Evolutionary conservation across 2,888 invertebrate species (phyloP), one percentile per base, ranked within the genome.

Genomic region (Drosophila recens): DNA sequence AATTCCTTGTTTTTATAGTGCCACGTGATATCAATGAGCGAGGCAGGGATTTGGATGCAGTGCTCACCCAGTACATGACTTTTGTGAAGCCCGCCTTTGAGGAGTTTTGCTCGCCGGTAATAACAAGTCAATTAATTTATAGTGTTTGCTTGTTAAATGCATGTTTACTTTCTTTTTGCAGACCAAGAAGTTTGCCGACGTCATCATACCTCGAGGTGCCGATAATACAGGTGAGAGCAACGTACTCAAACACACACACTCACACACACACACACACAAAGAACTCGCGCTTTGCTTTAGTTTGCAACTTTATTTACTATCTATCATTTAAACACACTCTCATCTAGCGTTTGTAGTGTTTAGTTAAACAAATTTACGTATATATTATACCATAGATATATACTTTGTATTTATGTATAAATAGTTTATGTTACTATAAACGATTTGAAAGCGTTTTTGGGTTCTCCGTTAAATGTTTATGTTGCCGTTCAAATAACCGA

Each of bases 51-150:
- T 93, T 99, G 91, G 98, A 99, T 90, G 97, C 97, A 86, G 98
- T 99, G 10, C 94, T 99, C 34, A 96, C 97, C 90, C 99, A 99
- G 92, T 99, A 99, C 93, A 98, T 98, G 96, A 97, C 97, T 90
- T 98, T 97, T 92, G 99, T 99, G 2, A 99, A 99, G 93, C 99
- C 99, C n/a, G 99, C 99, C 3, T 99, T 99, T 93, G 99, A 99
- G 92, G 99, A 99, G 93, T 99, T 99, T 93, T 99, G 99, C 92
- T 94, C 98, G 82, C 99, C 99, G 74, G 98, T 98, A 93, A 95
- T 30, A 95, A 94, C 20, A 8, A n/a, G 3, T 59, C 1, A 23
- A 23, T 5, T 11, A 23, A 10, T 4, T 3, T 13, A 9, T 38
- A n/a, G 15, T 10, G 17, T 4, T 15, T 34, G 3, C 8, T 33